Conservation (phyloP, 2,888 invertebrate species). For the Agonopterix subpropinquella region DNA sequence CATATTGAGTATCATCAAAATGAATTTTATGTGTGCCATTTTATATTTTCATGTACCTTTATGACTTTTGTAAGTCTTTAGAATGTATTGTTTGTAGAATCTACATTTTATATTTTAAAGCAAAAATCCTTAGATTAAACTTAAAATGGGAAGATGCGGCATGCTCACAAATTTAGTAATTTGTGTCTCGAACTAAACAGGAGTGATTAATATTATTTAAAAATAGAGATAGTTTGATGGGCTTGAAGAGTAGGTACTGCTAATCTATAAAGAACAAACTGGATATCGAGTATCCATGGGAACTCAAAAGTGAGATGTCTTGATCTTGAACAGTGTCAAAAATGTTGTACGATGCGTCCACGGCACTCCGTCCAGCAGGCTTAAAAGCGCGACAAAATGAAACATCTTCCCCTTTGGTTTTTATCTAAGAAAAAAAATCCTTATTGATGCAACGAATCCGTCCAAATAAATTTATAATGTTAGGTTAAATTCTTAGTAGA, state of each 20-base stretch:
- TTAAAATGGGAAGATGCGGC: neutral
- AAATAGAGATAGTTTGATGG: too few relatives aligned
- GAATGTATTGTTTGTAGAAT: constrained; percentile 17
- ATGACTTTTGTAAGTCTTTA: constrained; percentile 26
- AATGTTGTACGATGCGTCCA: too few relatives aligned
- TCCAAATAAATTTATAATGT: constrained; percentile 23
- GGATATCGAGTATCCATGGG: too few relatives aligned
- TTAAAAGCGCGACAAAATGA: too few relatives aligned
- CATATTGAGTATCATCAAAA: constrained; percentile 15
- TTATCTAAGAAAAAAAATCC: constrained; percentile 9
- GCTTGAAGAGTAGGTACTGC: too few relatives aligned
- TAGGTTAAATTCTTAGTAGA: neutral
- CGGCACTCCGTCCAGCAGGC: too few relatives aligned
- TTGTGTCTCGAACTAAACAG: too few relatives aligned
- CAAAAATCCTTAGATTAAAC: neutral
- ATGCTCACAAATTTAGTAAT: too few relatives aligned
- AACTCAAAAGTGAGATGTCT: neutral
- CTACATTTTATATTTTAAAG: constrained; percentile 3
- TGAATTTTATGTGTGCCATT: constrained; percentile 58
- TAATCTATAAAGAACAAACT: too few relatives aligned
- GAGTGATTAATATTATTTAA: too few relatives aligned
- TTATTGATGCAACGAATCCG: constrained; percentile 58
- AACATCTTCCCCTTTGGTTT: too few relatives aligned
- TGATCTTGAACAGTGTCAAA: too few relatives aligned
- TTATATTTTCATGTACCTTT: constrained; percentile 41